Evolutionary conservation across 2,888 invertebrate species (phyloP), one percentile per base, ranked within the genome.

Genomic region (Hermaeophaga mercurialis): DNA sequence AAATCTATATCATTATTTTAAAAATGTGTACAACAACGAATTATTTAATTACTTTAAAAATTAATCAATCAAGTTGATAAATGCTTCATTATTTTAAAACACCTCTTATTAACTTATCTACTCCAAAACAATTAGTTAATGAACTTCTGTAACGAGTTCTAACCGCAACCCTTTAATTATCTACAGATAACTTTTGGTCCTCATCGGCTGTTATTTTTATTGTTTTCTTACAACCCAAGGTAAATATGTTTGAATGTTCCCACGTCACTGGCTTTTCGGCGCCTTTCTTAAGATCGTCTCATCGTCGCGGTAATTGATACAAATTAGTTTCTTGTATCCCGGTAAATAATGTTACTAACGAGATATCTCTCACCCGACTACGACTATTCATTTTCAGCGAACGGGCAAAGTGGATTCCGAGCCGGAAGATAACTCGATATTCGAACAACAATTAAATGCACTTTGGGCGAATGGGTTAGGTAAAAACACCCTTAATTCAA

Each of bases 341-440:
- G 70, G 72, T 73, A 74, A 73, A 74, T 74, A 75, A 73, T 71
- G 70, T 67, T 70, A 69, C 70, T 75, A 75, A 75, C 72, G 66
- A 73, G 73, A 73, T 74, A 70, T 67, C 66, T 66, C 69, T 62
- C 66, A 54, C 60, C 34, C 59, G 58, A 64, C 59, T 63, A 55
- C 57, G 58, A 64, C 61, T 63, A 57, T 61, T 64, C 69, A 70
- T 70, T 71, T 70, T 66, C 36, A 19, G 43, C 43, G 41, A 11
- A 6, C 63, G 65, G 28, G 64, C 64, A 70, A 71, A 71, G 64
- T 69, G 65, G 66, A 67, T 43, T 69, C 66, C 68, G 61, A 68
- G 64, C 62, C 58, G 52, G 28, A 33, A 61, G 64, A 60, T 72
- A 72, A 73, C 68, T 71, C 68, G 66, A 72, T 73, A 69, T 71